Evolutionary conservation across 2,797 vertebrate genomes (phyloP), one percentile per base, ranked within the genome.

Genomic region (Lagodon rhomboides): DNA sequence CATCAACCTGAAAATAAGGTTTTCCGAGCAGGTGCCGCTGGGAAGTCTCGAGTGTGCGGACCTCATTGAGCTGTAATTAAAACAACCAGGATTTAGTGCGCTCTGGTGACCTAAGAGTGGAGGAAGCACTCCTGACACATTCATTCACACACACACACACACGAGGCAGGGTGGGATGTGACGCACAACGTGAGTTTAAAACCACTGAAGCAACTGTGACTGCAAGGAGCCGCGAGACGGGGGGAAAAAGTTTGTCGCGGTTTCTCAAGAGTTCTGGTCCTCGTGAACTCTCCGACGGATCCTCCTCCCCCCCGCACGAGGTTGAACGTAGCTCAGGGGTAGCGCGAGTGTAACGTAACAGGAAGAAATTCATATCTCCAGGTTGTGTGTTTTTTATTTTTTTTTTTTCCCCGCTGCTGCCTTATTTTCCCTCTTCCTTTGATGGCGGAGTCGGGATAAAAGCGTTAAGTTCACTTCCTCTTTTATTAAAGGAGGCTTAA

Each of bases 401-500:
- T 30, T 27, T 30, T 27, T 34, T 34, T 93, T 92, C 75, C 75
- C 71, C 70, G 81, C 56, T 73, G 82, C 79, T 82, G 83, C 75
- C 84, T 72, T 83, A 68, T 89, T 90, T 89, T 88, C 50, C 78
- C 56, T 73, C 68, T 78, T 82, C 91, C 95, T 96, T 96, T 96
- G 94, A 95, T 95, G 92, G 86, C 74, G 17, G 87, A 91, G 87
- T 88, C 79, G 84, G 91, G 92, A 95, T 95, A 94, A 94, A 94
- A 94, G 93, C 84, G 64, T 93, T 92, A 90, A 84, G 87, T 92
- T 94, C 90, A 91, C 93, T 94, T 95, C 93, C 93, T 92, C 90
- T 93, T 94, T 95, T 95, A 95, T 95, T 95, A 95, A 95, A 93
- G 89, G 73, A 91, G 87, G 92, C 85, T 92, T 96, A 95, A 95